Base-by-base conservation (phyloP, 2,113 vertebrate species). In the Erinaceus europaeus region DNA sequence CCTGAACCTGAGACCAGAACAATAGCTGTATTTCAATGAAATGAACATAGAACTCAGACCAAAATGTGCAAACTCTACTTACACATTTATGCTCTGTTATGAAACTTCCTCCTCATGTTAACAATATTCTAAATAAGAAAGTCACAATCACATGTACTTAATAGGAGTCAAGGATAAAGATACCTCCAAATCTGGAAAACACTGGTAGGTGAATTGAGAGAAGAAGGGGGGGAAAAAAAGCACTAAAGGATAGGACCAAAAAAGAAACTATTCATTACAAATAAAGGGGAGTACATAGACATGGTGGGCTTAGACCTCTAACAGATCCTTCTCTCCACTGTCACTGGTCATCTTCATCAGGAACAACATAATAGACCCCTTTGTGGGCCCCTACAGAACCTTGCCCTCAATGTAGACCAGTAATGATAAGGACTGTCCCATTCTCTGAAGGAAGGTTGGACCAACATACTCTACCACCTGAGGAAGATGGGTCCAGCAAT, bases 11-110 rank as follows among this genome's bases (percentile, higher is more conserved):
- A 57, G 55, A 57, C 29, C 23, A 82, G 74, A 90, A 78, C 3
- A 71, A n/a, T 10, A 42, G 10, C 12, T 82, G 62, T 14, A 88
- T 72, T 88, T 84, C 67, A 84, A 88, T 62, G n/a, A 11, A 84
- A 25, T 59, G 9, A 86, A 1, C 27, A 69, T 23, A 42, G 72
- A 80, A 55, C 12, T 72, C 29, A 87, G 13, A 86, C 6, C 5
- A 81, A 77, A 73, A n/a, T 21, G 6, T 57, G 8, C 1, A 61
- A 72, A 1, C 15, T 85, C 44, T 36, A 48, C 6, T 73, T 40
- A 59, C 6, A 4, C 7, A 5, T 52, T 77, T 68, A 40, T 67
- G 55, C 42, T 53, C 64, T 72, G 12, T 34, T 89, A 15, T 34
- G 9, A 89, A 40, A 88, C 25, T 36, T 50, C 10, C 46, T 75